Conservation (phyloP, 2,113 vertebrate species). For the Cygnus atratus region DNA sequence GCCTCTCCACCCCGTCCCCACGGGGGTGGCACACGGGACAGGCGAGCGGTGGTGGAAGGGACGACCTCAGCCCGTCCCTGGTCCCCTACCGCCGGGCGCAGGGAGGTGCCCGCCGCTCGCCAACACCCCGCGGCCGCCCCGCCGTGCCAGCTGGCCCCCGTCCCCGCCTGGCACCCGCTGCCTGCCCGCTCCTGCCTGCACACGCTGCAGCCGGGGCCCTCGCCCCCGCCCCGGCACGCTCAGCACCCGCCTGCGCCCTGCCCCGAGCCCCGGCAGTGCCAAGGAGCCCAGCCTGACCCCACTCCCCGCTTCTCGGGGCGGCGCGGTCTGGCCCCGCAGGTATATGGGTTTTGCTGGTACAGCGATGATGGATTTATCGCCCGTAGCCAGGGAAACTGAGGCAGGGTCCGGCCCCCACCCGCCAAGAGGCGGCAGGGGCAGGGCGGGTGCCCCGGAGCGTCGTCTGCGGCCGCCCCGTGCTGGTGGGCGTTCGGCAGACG, state of each 20-base stretch:
- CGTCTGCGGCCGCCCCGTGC: not conserved
- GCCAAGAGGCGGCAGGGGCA: too few relatives aligned
- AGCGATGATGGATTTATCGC: rapidly evolving
- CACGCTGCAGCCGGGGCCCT: not conserved
- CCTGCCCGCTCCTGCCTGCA: constrained; percentile 24
- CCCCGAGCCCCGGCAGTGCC: not conserved
- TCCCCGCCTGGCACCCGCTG: not conserved
- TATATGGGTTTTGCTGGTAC: rapidly evolving
- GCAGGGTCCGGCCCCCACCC: too few relatives aligned
- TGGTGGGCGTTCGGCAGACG: constrained; percentile 13
- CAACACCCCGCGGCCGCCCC: not conserved
- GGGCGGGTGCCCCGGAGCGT: not conserved
- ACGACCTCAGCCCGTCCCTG: rapidly evolving
- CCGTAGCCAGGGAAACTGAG: rapidly evolving
- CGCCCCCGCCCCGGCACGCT: not conserved
- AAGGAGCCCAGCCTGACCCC: not conserved
- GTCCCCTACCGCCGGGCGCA: rapidly evolving
- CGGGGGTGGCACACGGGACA: not conserved
- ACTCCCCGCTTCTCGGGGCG: not conserved
- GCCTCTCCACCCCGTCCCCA: too few relatives aligned
- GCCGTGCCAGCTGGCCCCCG: not conserved
- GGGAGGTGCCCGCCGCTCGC: not conserved
- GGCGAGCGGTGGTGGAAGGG: not conserved
- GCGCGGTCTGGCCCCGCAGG: rapidly evolving
- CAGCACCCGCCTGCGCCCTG: not conserved